Base-by-base conservation (phyloP, 2,113 vertebrate genomes). In the Crypturellus undulatus region DNA sequence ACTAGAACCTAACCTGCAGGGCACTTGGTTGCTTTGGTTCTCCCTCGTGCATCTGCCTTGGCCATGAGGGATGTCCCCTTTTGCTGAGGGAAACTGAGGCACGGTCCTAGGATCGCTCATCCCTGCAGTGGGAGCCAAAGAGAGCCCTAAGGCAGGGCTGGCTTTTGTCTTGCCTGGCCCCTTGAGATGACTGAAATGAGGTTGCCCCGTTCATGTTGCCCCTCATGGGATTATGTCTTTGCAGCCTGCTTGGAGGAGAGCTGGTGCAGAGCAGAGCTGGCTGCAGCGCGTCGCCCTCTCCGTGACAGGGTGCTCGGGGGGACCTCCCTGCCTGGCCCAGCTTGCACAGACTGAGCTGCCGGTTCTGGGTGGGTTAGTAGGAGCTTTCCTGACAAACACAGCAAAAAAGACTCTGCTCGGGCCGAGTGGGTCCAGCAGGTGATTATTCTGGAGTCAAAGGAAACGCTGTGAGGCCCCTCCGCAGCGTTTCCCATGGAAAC, bases 401-500 rank as follows among this genome's bases (percentile, higher is more conserved):
- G 40, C 12, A 42, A 49, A 22, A 43, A 65, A 56, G 54, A 8
- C 13, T 12, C 1, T 24, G 20, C 32, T 81, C 10, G 5, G 36
- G 69, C 11, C 5, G 1, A n/a, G n/a, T 18, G 34, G 24, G 16
- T 47, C 45, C 80, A 45, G 34, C 1, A 2, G 4, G 49, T 34
- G 71, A 16, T 54, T 85, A 13, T 49, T 90, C 30, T 52, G 28
- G 59, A 4, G 4, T n/a, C 26, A 10, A n/a, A 59, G 20, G 10
- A 17, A 51, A 80, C 69, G 54, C 43, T 78, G 43, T 6, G 21
- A 76, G 34, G 54, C 18, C n/a, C 42, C 24, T 6, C 3, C 73
- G 68, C 49, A 81, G 10, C 4, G 0, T 13, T 54, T 71, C 36
- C 75, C 16, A 6, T 0, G 0, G 3, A 15, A 22, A 28, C 40